Percentiles rank a stretch among this genome's conserved stretches.
phyloP scores from a whole-genome alignment of 2,113 vertebrate genomes.

The Seriola dumerili region DNA sequence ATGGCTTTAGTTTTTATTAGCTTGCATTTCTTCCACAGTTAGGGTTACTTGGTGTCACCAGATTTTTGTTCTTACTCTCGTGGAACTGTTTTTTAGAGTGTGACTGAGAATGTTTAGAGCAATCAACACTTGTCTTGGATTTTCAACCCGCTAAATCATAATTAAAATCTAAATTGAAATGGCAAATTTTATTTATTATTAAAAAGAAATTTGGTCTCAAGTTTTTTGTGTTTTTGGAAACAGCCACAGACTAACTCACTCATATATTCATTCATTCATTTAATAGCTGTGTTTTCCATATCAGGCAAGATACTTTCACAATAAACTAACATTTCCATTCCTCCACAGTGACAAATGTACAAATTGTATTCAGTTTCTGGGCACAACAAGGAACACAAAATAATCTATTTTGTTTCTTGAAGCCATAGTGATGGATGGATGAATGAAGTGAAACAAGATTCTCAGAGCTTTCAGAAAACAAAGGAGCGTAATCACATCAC shows the following conservation, averaged over 20 bases:
- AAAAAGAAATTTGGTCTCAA: background rate
- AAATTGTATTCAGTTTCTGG: background rate
- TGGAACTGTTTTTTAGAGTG: background rate
- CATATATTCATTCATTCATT: background rate
- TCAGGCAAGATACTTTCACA: background rate
- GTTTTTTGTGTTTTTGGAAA: background rate
- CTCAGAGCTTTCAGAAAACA: background rate
- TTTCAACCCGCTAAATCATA: conserved; percentile 2
- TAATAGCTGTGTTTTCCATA: background rate
- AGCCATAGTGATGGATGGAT: background rate
- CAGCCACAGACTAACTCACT: background rate
- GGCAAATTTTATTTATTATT: background rate
- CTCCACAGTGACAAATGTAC: background rate
- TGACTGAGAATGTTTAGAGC: background rate
- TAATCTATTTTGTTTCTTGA: background rate
- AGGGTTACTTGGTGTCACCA: background rate
- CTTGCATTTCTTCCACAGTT: background rate
- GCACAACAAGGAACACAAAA: background rate
- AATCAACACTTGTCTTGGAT: background rate
- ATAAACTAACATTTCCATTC: background rate
- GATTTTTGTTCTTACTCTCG: background rate
- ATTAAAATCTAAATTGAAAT: conserved; percentile 18
- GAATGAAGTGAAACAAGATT: background rate
- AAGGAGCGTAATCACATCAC: background rate
- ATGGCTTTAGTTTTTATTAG: background rate